Conservation (phyloP, 1,140 invertebrate genomes). For the Heliconius eleuchia region DNA sequence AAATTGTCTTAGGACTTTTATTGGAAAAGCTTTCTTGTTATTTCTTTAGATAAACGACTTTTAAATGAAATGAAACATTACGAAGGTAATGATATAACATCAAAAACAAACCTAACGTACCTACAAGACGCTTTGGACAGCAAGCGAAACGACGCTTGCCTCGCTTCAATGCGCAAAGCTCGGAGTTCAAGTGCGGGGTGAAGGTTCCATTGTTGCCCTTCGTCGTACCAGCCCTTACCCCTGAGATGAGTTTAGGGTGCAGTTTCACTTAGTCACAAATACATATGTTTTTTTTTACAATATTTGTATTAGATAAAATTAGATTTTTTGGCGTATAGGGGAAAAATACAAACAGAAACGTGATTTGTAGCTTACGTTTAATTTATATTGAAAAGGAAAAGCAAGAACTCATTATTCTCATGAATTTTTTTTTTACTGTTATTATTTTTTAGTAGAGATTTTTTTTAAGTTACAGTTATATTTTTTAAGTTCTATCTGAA, state of each 20-base stretch:
- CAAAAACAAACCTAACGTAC: neutral
- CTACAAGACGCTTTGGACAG: constrained; percentile 9
- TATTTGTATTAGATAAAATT: too few species aligned
- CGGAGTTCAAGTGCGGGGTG: constrained; percentile 77
- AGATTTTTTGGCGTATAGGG: too few species aligned
- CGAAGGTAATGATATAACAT: neutral
- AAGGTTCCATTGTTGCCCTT: constrained; percentile 64
- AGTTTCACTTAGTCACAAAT: constrained; percentile 14
- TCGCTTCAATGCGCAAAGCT: constrained; percentile 67
- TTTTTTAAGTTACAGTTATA: neutral
- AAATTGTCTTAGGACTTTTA: too few species aligned
- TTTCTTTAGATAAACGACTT: neutral
- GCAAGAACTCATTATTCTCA: neutral
- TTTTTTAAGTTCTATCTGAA: too few species aligned
- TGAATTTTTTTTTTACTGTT: neutral
- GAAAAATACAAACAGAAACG: too few species aligned
- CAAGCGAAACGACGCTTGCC: constrained; percentile 56
- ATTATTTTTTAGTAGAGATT: too few species aligned
- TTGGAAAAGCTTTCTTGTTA: neutral
- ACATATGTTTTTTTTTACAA: neutral
- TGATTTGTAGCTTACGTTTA: too few species aligned
- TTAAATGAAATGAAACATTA: neutral
- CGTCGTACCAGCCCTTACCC: constrained; percentile 42
- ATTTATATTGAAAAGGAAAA: too few species aligned
- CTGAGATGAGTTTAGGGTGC: constrained; percentile 39